Percentiles rank a stretch among this genome's conserved stretches.
Conservation (phyloP, 2,888 invertebrate species). For the Ecliptopera silaceata region DNA sequence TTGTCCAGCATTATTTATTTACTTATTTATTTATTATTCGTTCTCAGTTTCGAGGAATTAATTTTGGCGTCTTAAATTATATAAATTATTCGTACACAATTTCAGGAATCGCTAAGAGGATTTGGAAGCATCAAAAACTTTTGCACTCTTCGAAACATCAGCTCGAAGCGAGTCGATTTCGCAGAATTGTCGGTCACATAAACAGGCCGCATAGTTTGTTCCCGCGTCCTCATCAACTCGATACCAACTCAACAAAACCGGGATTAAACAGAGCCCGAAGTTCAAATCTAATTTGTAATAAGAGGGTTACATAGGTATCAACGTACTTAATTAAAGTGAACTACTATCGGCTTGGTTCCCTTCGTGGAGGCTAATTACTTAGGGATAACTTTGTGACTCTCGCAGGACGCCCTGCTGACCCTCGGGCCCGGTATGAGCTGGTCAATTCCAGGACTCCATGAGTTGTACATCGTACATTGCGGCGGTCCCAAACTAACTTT, state of each 20-base stretch:
- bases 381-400: constrained; percentile 33
- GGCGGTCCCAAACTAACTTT: constrained; percentile 15
- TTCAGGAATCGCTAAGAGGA: neutral
- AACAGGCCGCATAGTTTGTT: constrained; percentile 12
- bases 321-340: constrained; percentile 42
- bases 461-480: constrained; percentile 7
- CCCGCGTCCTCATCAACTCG: constrained; percentile 10
- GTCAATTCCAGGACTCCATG: constrained; percentile 28
- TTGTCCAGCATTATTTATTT: too few species aligned
- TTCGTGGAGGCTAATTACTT: constrained; percentile 36
- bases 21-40: too few species aligned
- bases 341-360: constrained; percentile 39
- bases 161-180: neutral
- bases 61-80: neutral
- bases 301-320: constrained; percentile 42
- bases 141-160: neutral
- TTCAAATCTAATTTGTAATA: constrained; percentile 44
- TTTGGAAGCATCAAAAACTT: neutral
- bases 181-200: constrained; percentile 2
- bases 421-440: constrained; percentile 29
- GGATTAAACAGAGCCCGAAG: constrained; percentile 36
- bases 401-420: constrained; percentile 29
- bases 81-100: neutral
- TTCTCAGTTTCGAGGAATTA: too few species aligned
- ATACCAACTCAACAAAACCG: constrained; percentile 33